A percentile compares a stretch with the other conserved stretches of the same genome.
These are phyloP conservation scores for Tachypleus tridentatus DNA, from an alignment of 1,140 invertebrate species.

Conservation along the genomic window DNA sequence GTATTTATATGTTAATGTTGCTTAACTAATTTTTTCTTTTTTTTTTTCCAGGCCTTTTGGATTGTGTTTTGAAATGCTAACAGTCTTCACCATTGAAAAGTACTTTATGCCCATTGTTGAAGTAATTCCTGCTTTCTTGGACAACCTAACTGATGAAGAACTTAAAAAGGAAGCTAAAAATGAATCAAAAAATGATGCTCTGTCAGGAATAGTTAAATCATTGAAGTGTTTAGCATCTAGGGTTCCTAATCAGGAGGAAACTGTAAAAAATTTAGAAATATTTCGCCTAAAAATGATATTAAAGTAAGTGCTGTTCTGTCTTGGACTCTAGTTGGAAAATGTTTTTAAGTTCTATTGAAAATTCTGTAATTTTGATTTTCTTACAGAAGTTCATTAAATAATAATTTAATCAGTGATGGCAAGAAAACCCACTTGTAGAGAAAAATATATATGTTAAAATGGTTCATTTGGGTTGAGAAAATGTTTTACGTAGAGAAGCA, in stretches of 20 bases:
- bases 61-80: conserved; percentile 80
- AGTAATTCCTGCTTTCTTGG: conserved; percentile 77
- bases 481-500: no score
- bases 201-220: conserved; percentile 77
- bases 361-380: no score
- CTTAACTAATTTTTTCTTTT: no score
- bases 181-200: conserved; percentile 84
- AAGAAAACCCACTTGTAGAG: no score
- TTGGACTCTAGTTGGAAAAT: no score
- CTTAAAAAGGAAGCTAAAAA: conserved; percentile 93
- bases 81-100: conserved; percentile 74
- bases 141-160: conserved; percentile 91
- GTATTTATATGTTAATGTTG: no score
- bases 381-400: no score
- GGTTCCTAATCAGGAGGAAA: conserved; percentile 61
- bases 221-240: conserved; percentile 73
- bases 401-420: no score
- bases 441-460: no score
- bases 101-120: conserved; percentile 88
- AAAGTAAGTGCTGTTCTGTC: conserved; percentile 32
- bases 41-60: conserved; percentile 61
- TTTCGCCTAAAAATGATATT: conserved; percentile 94
- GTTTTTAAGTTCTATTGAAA: no score
- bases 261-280: conserved; percentile 79
- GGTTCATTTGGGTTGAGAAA: no score